phyloP scores from a whole-genome alignment of 2,797 vertebrate species.

The Phyllotis vaccarum region DNA sequence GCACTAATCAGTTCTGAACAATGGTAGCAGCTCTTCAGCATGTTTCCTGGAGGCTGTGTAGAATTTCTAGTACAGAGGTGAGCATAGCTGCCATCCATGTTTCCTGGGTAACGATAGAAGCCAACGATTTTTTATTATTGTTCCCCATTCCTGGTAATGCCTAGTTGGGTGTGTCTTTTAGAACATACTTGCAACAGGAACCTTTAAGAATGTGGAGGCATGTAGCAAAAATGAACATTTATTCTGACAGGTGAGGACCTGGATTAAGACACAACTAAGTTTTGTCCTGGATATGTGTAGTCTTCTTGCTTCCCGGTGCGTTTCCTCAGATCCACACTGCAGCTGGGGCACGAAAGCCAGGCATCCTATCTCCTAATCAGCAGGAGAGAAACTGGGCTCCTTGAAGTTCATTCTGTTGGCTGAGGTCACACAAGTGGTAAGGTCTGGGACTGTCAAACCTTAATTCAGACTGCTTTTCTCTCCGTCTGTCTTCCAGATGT shows the following conservation, averaged over 20 bases:
- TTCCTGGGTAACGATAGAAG: not conserved
- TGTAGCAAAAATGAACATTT: not conserved
- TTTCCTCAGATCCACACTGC: not conserved
- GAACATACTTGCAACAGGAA: not conserved
- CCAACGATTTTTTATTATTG: not conserved
- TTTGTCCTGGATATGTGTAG: not conserved
- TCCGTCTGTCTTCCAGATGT: not conserved
- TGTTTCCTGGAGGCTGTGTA: not conserved
- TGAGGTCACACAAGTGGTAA: not conserved
- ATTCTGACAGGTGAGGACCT: not conserved
- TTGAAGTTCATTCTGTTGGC: not conserved
- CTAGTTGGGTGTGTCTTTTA: not conserved
- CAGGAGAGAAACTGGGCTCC: not conserved
- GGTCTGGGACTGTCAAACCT: not conserved
- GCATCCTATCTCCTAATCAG: not conserved
- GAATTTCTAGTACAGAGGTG: too few relatives aligned
- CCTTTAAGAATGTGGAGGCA: constrained; percentile 5
- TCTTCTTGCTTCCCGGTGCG: not conserved
- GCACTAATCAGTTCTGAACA: not conserved
- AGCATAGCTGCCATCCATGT: not conserved
- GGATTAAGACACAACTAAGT: not conserved
- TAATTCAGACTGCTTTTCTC: not conserved
- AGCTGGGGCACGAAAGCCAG: not conserved
- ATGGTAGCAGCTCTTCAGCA: not conserved
- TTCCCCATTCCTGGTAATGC: not conserved